Conservation (phyloP, 2,888 invertebrate genomes). For the Synergus laeviventris region DNA sequence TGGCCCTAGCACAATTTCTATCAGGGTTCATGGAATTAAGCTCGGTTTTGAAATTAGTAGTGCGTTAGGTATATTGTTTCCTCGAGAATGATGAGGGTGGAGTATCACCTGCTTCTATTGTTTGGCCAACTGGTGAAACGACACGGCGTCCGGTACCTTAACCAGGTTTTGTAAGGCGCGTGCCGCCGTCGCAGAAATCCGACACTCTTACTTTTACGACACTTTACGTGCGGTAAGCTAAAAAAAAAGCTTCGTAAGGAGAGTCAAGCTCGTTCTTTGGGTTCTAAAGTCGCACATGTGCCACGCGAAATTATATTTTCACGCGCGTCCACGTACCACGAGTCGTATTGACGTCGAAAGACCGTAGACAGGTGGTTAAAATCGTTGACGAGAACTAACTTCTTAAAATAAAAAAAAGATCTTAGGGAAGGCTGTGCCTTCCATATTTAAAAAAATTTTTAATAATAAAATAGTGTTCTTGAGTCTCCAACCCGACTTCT, state of each 20-base stretch:
- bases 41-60: slow-evolving; percentile 31
- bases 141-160: slow-evolving; percentile 51
- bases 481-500: background rate
- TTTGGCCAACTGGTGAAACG: slow-evolving; percentile 54
- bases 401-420: slow-evolving; percentile 35
- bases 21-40: slow-evolving; percentile 22
- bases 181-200: slow-evolving; percentile 59
- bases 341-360: background rate
- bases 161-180: slow-evolving; percentile 55
- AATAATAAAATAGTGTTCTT: background rate
- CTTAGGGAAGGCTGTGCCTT: slow-evolving; percentile 23
- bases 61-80: slow-evolving; percentile 36
- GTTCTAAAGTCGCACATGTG: slow-evolving; percentile 43
- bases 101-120: slow-evolving; percentile 66
- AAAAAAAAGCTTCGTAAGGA: slow-evolving; percentile 29
- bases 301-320: slow-evolving; percentile 35
- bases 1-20: no score
- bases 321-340: slow-evolving; percentile 34
- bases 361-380: slow-evolving; percentile 18
- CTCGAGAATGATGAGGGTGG: background rate
- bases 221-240: slow-evolving; percentile 45
- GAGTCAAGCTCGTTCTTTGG: background rate
- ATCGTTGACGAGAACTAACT: slow-evolving; percentile 6
- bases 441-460: background rate
- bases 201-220: slow-evolving; percentile 65